A percentile compares a stretch with the other conserved stretches of the same genome.
These are phyloP conservation scores for Ataeniobius toweri DNA, from an alignment of 2,797 vertebrate species.

Conservation along the genomic window DNA sequence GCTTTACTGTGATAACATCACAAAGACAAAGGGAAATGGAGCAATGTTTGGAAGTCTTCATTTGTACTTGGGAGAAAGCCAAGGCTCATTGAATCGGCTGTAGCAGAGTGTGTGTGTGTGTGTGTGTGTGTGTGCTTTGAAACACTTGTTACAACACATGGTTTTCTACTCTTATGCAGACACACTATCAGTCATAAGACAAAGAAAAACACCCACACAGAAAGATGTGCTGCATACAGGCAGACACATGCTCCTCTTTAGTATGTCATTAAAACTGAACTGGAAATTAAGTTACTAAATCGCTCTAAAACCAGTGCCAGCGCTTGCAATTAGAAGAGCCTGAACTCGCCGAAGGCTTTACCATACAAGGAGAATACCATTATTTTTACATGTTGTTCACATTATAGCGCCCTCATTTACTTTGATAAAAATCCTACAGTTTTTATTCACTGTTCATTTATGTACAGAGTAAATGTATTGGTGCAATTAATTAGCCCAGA, in stretches of 20 bases:
- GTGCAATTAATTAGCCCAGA: slow-evolving; percentile 23
- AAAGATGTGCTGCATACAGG: slow-evolving; percentile 11
- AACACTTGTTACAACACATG: slow-evolving; percentile 30
- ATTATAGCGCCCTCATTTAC: slow-evolving; percentile 12
- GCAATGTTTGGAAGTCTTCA: slow-evolving; percentile 50
- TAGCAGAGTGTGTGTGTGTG: slow-evolving; percentile 3
- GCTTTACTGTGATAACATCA: slow-evolving; percentile 57
- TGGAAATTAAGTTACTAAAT: slow-evolving; percentile 41
- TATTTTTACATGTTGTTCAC: slow-evolving; percentile 36
- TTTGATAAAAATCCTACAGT: slow-evolving; percentile 42
- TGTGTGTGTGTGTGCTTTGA: slow-evolving; percentile 21
- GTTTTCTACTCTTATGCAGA: slow-evolving; percentile 22
- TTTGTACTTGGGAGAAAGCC: slow-evolving; percentile 61
- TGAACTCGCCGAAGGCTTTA: slow-evolving; percentile 25
- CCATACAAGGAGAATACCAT: slow-evolving; percentile 33
- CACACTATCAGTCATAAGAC: slow-evolving; percentile 23
- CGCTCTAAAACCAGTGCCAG: slow-evolving; percentile 9
- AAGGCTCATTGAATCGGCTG: slow-evolving; percentile 37
- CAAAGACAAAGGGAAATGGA: slow-evolving; percentile 46
- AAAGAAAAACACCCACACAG: slow-evolving; percentile 14
- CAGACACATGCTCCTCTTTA: slow-evolving; percentile 44
- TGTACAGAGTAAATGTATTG: slow-evolving; percentile 33
- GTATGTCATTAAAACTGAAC: slow-evolving; percentile 31
- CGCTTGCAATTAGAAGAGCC: slow-evolving; percentile 16
- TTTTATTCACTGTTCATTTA: slow-evolving; percentile 30